Conservation (phyloP, 2,888 invertebrate genomes). For the Suillia variegata region DNA sequence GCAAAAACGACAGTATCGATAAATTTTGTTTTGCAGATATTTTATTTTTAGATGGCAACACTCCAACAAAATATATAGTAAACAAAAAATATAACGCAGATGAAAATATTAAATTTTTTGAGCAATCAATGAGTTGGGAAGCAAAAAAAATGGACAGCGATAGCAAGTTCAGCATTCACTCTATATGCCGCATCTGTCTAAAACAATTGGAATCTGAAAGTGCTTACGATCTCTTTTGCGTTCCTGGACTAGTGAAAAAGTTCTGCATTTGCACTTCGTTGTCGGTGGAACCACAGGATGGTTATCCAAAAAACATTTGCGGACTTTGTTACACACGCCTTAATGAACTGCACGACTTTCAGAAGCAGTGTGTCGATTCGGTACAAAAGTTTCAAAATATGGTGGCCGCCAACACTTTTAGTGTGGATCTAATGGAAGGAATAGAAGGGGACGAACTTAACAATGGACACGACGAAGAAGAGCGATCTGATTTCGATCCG, state of each 20-base stretch:
- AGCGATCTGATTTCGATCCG: slow-evolving; percentile 49
- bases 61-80: too few species aligned
- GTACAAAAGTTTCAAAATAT: slow-evolving; percentile 51
- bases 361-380: slow-evolving; percentile 49
- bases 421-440: slow-evolving; percentile 25
- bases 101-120: too few species aligned
- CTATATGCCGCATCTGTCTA: slow-evolving; percentile 55
- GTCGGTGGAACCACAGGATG: slow-evolving; percentile 53
- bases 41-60: too few species aligned
- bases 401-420: slow-evolving; percentile 41
- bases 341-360: slow-evolving; percentile 54
- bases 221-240: slow-evolving; percentile 48
- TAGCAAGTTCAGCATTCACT: too few species aligned
- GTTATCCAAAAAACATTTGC: slow-evolving; percentile 54
- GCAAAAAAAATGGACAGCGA: too few species aligned
- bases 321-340: slow-evolving; percentile 48
- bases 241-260: slow-evolving; percentile 53
- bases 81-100: too few species aligned
- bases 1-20: too few species aligned
- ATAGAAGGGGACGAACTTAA: slow-evolving; percentile 30
- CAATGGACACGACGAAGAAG: slow-evolving; percentile 43
- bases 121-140: neutral
- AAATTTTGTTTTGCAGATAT: too few species aligned
- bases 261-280: slow-evolving; percentile 52
- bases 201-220: slow-evolving; percentile 46